phyloP scores from a whole-genome alignment of 2,888 invertebrate species.

The Margaritifera margaritifera region DNA sequence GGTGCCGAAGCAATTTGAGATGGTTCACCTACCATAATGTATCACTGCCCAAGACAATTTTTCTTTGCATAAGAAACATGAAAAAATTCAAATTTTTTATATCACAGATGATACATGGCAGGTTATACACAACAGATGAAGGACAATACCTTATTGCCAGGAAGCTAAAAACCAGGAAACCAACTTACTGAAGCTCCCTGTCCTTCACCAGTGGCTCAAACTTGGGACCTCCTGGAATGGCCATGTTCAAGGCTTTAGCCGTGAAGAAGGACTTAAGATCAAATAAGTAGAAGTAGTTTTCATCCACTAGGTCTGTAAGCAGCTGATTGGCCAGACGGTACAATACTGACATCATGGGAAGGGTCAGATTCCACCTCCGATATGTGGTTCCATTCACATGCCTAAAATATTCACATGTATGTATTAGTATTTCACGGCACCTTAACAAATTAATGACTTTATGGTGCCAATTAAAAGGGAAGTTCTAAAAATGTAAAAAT shows the following conservation, averaged over 20 bases:
- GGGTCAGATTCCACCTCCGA: slow-evolving; percentile 93
- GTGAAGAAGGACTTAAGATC: slow-evolving; percentile 99
- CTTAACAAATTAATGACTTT: too few species aligned
- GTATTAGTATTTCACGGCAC: too few species aligned
- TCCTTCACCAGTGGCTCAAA: slow-evolving; percentile 99
- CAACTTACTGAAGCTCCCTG: slow-evolving; percentile 88
- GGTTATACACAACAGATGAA: too few species aligned
- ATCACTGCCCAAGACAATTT: too few species aligned
- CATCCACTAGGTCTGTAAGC: slow-evolving; percentile 96
- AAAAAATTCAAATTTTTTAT: too few species aligned
- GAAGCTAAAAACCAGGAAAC: slow-evolving; percentile 1
- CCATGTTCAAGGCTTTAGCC: slow-evolving; percentile 99
- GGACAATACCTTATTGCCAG: too few species aligned
- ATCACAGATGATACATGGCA: neutral
- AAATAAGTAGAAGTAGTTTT: slow-evolving; percentile 99
- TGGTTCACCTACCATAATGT: too few species aligned
- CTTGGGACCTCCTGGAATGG: slow-evolving; percentile 99
- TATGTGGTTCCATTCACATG: slow-evolving; percentile 98
- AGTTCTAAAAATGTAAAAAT: too few species aligned
- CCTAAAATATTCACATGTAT: slow-evolving; percentile 70
- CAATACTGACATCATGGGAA: slow-evolving; percentile 98
- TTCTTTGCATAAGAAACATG: too few species aligned
- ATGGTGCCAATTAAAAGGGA: too few species aligned
- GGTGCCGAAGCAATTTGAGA: too few species aligned
- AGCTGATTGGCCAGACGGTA: slow-evolving; percentile 98